Evolutionary conservation across 2,113 vertebrate species (phyloP), one percentile per base, ranked within the genome.

Genomic region (Mastomys natalensis): DNA sequence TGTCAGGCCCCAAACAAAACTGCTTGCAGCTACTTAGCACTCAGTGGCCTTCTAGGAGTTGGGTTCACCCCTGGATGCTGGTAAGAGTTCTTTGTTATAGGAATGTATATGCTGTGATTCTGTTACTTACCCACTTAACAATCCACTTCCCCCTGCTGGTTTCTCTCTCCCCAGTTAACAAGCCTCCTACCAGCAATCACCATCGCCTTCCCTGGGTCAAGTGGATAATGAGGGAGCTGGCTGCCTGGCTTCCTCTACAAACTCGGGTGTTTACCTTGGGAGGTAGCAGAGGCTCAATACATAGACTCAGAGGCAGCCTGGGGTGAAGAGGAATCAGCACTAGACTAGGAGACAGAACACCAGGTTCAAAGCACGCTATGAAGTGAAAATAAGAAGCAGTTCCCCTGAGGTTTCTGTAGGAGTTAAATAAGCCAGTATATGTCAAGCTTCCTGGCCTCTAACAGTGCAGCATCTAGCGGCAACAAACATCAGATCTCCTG

Each of bases 181-280:
- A 88, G 43, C 51, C 19, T 24, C 21, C 45, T 1, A 1, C 45
- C 34, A 81, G 40, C 66, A n/a, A 0, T 55, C 48, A 5, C 62
- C 24, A 29, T 22, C 19, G 0, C 34, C 74, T 72, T 91, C 48
- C 3, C 62, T 1, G 0, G 1, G 60, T 86, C 85, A 87, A 16
- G 80, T 22, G 53, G 90, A 45, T 93, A 85, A 84, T 85, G 45
- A 94, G 76, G 48, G 72, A 45, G 37, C 85, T 64, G 81, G 70
- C 43, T 0, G 19, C 16, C 0, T 26, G 43, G 43, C 64, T 92
- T 70, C 70, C 7, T n/a, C 34, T 16, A 5, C 7, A 64, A 29
- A 60, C 86, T 58, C 43, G 76, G 37, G 19, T 53, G 37, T 90
- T 68, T 85, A 21, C 81, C 70, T 85, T 81, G 51, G 80, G 76